Evolutionary conservation across 2,888 invertebrate genomes (phyloP).

Genomic region (Orchesella flavescens): DNA sequence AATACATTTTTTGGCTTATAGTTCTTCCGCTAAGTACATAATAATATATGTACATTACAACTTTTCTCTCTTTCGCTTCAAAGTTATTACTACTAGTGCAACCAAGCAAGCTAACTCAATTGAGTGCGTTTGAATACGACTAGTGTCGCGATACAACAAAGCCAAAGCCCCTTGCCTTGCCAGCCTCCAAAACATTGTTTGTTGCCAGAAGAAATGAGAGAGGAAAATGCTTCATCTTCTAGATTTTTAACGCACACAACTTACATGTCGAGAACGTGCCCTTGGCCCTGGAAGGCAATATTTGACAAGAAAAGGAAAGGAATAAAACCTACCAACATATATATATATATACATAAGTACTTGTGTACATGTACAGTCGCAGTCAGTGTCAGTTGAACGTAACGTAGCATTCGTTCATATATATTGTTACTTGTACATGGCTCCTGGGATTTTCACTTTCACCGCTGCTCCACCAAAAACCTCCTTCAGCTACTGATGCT

Average conservation of each 20-base stretch:
- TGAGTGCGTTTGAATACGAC: slow-evolving; percentile 27
- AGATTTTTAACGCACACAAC: slow-evolving; percentile 22
- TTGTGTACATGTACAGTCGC: too few species aligned
- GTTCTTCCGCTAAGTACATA: too few species aligned
- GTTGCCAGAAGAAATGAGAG: slow-evolving; percentile 46
- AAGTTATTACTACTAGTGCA: slow-evolving; percentile 43
- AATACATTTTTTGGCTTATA: too few species aligned
- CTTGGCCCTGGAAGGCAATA: slow-evolving; percentile 57
- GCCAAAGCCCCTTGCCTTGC: slow-evolving; percentile 10
- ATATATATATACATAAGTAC: slow-evolving; percentile 12
- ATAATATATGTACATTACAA: slow-evolving; percentile 5
- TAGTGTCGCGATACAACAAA: slow-evolving; percentile 40
- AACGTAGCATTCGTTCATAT: not conserved
- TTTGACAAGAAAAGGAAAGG: slow-evolving; percentile 45
- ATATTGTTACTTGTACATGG: slow-evolving; percentile 30
- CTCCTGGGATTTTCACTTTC: slow-evolving; percentile 57
- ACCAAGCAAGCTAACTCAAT: slow-evolving; percentile 40
- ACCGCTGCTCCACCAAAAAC: slow-evolving; percentile 26
- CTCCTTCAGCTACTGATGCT: slow-evolving; percentile 1
- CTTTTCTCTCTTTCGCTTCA: slow-evolving; percentile 7
- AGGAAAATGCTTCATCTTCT: slow-evolving; percentile 38
- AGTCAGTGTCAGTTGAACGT: slow-evolving; percentile 16
- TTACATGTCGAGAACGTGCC: slow-evolving; percentile 24
- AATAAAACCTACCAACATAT: slow-evolving; percentile 34
- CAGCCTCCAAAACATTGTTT: slow-evolving; percentile 32